Base-by-base conservation (phyloP, 1,140 invertebrate species). In the Drosophila ercepeae region DNA sequence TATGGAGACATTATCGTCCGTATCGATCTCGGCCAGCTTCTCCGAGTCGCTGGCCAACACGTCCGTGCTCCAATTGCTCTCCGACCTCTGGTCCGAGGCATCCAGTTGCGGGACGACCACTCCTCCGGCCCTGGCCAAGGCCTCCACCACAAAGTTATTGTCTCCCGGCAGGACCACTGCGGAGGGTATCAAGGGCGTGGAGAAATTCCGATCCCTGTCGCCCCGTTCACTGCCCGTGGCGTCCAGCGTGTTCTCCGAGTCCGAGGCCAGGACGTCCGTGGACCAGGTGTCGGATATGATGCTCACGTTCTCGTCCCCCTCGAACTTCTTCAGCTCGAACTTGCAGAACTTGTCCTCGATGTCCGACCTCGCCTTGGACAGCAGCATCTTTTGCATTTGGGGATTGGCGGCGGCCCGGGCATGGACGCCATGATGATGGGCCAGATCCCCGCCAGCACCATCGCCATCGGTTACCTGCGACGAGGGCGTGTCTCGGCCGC, bases 301-400 rank as follows among this genome's bases (percentile, higher is more conserved):
- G 14, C 97, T 98, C 74, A 98, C 95, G 1, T 97, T 98, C 92
- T 99, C 98, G 91, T 99, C 98, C 1, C 95, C 96, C 93, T 96
- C 96, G 27, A 97, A 92, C 84, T 96, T 96, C 91, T 97, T 97
- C 27, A 99, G 97, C 89, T 98, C 98, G 92, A 99, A 99, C 92
- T 99, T 99, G 83, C 98, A 98, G 94, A 99, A 99, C 91, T 99
- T 98, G 67, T 99, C 98, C 78, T 99, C 98, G 55, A 99, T 98
- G 89, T 99, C 98, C 59, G 96, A 96, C 5, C 96, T 93, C 19
- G 95, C 95, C 90, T 97, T 95, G 78, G 97, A 97, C n/a, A 94
- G 82, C 2, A 93, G 78, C 76, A 93, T 94, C 65, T 93, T 94
- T 0, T 93, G 93, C 75, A 92, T 93, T 92, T 84, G 81, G 29